Base-by-base conservation (phyloP, 2,113 vertebrate species). In the Agapornis roseicollis region DNA sequence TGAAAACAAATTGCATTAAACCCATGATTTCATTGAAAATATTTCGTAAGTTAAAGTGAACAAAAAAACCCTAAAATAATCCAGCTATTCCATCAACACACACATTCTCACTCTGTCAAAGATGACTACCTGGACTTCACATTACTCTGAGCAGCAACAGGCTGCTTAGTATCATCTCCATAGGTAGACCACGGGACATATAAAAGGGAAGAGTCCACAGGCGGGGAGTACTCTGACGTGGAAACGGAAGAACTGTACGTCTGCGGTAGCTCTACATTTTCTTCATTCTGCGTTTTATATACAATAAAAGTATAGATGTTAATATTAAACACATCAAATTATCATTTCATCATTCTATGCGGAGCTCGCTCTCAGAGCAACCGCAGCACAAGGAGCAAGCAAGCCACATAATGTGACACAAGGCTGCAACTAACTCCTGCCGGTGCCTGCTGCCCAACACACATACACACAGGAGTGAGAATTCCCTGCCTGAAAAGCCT, bases 201-300 rank as follows among this genome's bases (percentile, higher is more conserved):
- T 35, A 97, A 77, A 83, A 98, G 92, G 89, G 98, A 98, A 69
- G 97, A 78, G 76, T 98, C 98, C 96, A 96, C 50, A 52, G 97
- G 94, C 35, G 68, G 85, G 68, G 97, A 94, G 96, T 91, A 98
- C 94, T 98, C 98, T 50, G 97, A 78, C 35, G 96, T 83, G 66
- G 97, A 93, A 94, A 98, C 94, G 95, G 98, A 97, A 93, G 97
- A 92, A 78, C 86, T 89, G 61, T 94, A 98, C 93, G 92, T 95
- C 93, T 97, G 98, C 80, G 97, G 96, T 73, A 97, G 93, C 84
- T 98, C 98, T 96, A 96, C 44, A 39, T 66, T 98, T 83, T 98
- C 98, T 98, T 98, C 98, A 96, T 92, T 98, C 98, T 98, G 96
- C 61, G 93, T 97, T 94, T 96, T 80, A 96, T 41, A 56, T 41